Evolutionary conservation across 2,888 invertebrate species (phyloP).

Genomic region (Drosophila pegasa): DNA sequence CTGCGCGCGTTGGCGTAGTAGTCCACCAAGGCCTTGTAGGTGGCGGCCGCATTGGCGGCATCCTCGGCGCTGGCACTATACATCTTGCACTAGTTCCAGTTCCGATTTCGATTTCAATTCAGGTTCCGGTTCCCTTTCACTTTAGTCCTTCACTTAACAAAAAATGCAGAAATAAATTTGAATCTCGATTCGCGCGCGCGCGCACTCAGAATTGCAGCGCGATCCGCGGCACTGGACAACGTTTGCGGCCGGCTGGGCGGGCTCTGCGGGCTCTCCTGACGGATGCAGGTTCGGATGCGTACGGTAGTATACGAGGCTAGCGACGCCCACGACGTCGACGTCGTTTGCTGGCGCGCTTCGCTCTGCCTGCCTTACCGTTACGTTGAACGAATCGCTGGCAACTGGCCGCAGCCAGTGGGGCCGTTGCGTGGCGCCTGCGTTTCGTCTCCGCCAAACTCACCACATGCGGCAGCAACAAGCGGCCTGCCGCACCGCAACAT

Average conservation of each 20-base stretch:
- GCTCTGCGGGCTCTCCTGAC: too few species aligned
- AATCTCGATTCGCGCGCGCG: slow-evolving; percentile 22
- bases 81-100: slow-evolving; percentile 2
- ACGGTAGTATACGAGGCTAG: slow-evolving; percentile 18
- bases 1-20: slow-evolving; percentile 58
- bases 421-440: slow-evolving; percentile 40
- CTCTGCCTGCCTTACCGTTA: slow-evolving; percentile 47
- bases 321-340: slow-evolving; percentile 52
- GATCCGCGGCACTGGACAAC: slow-evolving; percentile 2
- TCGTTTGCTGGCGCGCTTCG: slow-evolving; percentile 30
- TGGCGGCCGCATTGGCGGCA: slow-evolving; percentile 24
- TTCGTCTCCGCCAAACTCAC: slow-evolving; percentile 34
- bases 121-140: not conserved
- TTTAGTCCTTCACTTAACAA: slow-evolving; percentile 1
- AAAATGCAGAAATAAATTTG: not conserved
- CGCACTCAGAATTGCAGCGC: slow-evolving; percentile 8
- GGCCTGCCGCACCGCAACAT: slow-evolving; percentile 9
- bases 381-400: slow-evolving; percentile 53
- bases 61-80: slow-evolving; percentile 32
- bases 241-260: too few species aligned
- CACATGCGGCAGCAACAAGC: slow-evolving; percentile 41
- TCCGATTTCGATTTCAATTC: not conserved
- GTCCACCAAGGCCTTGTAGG: slow-evolving; percentile 54
- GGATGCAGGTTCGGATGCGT: too few species aligned
- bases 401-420: slow-evolving; percentile 28